Conservation (phyloP, 2,113 vertebrate species). For the Syrrhaptes paradoxus region DNA sequence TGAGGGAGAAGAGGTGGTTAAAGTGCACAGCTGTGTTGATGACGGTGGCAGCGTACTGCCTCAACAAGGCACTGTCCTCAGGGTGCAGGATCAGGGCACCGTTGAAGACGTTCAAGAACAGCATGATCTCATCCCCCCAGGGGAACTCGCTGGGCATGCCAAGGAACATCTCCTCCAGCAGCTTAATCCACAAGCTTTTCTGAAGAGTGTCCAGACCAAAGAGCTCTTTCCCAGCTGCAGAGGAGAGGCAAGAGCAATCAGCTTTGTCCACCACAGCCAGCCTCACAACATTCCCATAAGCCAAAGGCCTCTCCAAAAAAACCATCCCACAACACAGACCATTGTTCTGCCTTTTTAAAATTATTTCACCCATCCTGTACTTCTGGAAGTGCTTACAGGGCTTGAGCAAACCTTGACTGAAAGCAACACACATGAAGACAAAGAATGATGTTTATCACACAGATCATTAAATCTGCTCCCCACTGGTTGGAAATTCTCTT, state of each 20-base stretch:
- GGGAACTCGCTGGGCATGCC: slow-evolving; percentile 99
- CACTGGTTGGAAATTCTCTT: not conserved
- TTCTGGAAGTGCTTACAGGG: not conserved
- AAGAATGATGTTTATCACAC: not conserved
- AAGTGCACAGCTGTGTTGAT: slow-evolving; percentile 98
- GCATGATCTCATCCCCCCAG: slow-evolving; percentile 99
- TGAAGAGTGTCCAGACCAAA: slow-evolving; percentile 97
- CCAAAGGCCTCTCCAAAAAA: not conserved
- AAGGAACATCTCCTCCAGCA: slow-evolving; percentile 99
- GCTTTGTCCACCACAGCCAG: not conserved
- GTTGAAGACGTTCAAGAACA: slow-evolving; percentile 96
- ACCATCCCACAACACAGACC: not conserved
- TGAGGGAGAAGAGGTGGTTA: slow-evolving; percentile 98
- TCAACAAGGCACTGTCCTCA: slow-evolving; percentile 92
- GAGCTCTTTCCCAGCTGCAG: slow-evolving; percentile 89
- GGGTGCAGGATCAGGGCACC: slow-evolving; percentile 95
- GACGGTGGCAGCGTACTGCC: slow-evolving; percentile 94
- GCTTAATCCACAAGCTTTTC: slow-evolving; percentile 98
- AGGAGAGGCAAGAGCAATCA: not conserved
- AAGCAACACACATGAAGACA: not conserved
- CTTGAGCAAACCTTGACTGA: not conserved
- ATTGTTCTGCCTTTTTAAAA: not conserved
- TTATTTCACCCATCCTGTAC: not conserved
- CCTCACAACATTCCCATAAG: not conserved
- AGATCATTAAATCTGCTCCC: not conserved